Conservation (phyloP, 2,797 vertebrate genomes). For the Hypotaenidia philippensis region DNA sequence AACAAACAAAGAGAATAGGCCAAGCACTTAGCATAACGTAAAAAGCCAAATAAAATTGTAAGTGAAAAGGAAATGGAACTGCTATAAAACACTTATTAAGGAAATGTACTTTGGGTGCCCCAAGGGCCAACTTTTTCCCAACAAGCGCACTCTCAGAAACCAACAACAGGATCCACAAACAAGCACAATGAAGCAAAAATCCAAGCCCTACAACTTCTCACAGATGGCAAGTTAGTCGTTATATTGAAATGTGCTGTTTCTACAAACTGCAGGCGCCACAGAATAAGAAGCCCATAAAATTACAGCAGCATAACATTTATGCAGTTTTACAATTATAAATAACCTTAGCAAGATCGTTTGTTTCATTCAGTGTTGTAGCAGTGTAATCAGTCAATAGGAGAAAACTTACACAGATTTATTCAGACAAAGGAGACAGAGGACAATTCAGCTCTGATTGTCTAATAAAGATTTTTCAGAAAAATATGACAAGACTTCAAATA, state of each 20-base stretch:
- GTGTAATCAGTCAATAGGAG: not conserved
- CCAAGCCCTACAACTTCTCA: not conserved
- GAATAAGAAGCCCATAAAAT: constrained; percentile 16
- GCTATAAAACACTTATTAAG: not conserved
- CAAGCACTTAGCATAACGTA: not conserved
- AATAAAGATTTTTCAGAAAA: constrained; percentile 26
- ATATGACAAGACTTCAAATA: not conserved
- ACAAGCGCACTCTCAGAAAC: not conserved
- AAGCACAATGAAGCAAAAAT: not conserved
- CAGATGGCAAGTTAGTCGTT: not conserved
- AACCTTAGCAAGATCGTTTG: constrained; percentile 1
- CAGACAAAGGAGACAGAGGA: not conserved
- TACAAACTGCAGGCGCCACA: not conserved
- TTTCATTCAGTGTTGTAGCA: not conserved
- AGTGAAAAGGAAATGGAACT: constrained; percentile 3
- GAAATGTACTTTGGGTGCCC: not conserved
- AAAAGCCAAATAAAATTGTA: constrained; percentile 30
- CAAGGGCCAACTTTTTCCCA: not conserved
- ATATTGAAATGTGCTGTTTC: not conserved
- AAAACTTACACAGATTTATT: constrained; percentile 10
- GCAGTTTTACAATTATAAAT: constrained; percentile 22
- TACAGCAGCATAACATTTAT: not conserved
- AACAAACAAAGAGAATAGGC: constrained; percentile 30
- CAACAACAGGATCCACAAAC: not conserved
- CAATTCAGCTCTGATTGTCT: not conserved